Percentiles rank a stretch among this genome's conserved stretches.
These are phyloP conservation scores for Ephydatia muelleri DNA, from an alignment of 37 sponge, comb jelly and placozoan species.

Conservation along the genomic window DNA sequence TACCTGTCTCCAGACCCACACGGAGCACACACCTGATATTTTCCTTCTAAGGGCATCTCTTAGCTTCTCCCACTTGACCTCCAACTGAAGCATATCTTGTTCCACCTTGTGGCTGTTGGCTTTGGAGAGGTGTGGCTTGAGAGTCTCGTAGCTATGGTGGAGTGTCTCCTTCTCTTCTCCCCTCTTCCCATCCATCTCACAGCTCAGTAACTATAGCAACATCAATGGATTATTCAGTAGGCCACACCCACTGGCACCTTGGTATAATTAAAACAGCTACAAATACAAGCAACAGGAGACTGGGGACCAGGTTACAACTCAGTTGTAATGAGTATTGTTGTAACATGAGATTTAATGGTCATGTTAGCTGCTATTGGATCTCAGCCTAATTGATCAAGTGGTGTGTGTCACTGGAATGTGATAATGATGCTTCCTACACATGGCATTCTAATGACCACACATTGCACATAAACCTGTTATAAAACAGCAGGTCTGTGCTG, in stretches of 20 bases:
- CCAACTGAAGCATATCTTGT: slow-evolving; percentile 14
- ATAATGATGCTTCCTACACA: too few relatives aligned
- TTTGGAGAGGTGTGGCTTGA: slow-evolving; percentile 15
- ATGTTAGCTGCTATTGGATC: too few relatives aligned
- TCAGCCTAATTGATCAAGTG: too few relatives aligned
- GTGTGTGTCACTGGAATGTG: too few relatives aligned
- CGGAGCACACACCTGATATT: background rate
- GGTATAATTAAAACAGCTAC: background rate
- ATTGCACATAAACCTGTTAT: too few relatives aligned
- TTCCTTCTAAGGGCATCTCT: background rate
- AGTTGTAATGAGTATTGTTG: too few relatives aligned
- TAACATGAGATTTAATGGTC: too few relatives aligned
- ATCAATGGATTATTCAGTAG: background rate
- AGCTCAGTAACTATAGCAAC: background rate
- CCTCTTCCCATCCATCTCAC: slow-evolving; percentile 2
- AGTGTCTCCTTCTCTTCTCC: background rate
- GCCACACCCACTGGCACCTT: background rate
- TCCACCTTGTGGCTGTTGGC: slow-evolving; percentile 17
- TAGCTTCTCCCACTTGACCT: slow-evolving; percentile 11
- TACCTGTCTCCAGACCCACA: background rate
- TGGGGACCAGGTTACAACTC: too few relatives aligned
- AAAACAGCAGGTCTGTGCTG: too few relatives aligned
- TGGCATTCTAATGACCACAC: too few relatives aligned
- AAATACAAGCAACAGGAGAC: too few relatives aligned
- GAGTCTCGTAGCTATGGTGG: background rate